Base-by-base conservation (phyloP, 1,140 invertebrate species). In the Sipha flava region DNA sequence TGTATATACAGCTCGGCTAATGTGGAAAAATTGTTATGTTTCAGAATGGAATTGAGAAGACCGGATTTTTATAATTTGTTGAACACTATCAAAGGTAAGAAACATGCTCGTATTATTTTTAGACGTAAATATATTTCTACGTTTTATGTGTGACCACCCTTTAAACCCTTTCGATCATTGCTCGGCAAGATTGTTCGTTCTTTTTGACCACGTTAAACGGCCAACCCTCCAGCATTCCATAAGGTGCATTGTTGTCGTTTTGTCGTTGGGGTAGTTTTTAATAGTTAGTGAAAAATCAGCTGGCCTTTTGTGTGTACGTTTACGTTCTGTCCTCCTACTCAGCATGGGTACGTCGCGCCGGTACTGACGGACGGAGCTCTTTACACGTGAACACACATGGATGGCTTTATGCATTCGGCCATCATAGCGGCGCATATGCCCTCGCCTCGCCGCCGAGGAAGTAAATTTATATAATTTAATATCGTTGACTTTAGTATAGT, bases 41-140 rank as follows among this genome's bases (percentile, higher is more conserved):
- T 49, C 73, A 77, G 73, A 77, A 77, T 77, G 73, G 73, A 77
- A 77, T 77, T 77, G 52, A 77, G 73, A 77, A 57, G 52, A 77
- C 23, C 73, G 73, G 43, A n/a, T 59, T 29, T 34, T 57, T 43
- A 16, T 43, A 59, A 57, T 59, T 77, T 43, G 73, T 77, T 59
- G 52, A 43, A 43, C 73, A 77, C 34, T 77, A 52, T 77, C 52
- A n/a, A 77, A 77, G 73, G 73, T 77, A 77, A 77, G 73, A 75
- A n/a, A 72, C 43, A 14, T 12, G 14, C 14, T 16, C 34, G n/a
- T 10, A 43, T 26, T 70, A 45, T 45, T 7, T 9, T 26, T 45
- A 45, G 23, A 47, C 9, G 26, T 9, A 43, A 6, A 40, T 21
- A n/a, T 40, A 43, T 64, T 12, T 64, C 59, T 9, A 10, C 64